These are phyloP conservation scores for Cotesia vestalis DNA, from an alignment of 1,140 invertebrate genomes.

Conservation along the genomic window DNA sequence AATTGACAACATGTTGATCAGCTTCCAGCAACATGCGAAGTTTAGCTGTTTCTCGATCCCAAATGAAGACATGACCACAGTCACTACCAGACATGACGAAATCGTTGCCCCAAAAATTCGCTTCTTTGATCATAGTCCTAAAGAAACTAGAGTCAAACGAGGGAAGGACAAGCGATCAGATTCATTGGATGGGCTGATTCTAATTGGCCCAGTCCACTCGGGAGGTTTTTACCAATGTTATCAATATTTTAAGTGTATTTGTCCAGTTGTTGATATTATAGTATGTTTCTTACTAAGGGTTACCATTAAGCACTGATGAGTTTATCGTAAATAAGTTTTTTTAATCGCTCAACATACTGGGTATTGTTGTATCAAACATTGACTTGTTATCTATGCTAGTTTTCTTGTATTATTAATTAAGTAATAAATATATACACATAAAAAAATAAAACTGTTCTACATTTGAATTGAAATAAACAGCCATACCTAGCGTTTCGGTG, in stretches of 20 bases:
- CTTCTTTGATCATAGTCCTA: constrained; percentile 90
- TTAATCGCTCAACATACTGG: not conserved
- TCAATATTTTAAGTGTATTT: constrained; percentile 23
- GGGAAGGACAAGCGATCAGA: constrained; percentile 59
- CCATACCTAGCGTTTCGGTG: constrained; percentile 82
- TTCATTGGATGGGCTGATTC: constrained; percentile 57
- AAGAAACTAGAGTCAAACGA: constrained; percentile 65
- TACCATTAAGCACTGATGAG: not conserved
- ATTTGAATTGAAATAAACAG: not conserved
- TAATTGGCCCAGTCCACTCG: constrained; percentile 61
- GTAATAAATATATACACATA: not conserved
- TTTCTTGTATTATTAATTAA: not conserved
- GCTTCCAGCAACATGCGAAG: constrained; percentile 83
- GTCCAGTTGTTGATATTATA: constrained; percentile 9
- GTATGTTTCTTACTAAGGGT: constrained; percentile 8
- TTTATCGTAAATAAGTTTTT: not conserved
- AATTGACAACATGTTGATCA: constrained; percentile 88
- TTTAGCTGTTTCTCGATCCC: constrained; percentile 72
- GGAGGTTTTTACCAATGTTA: constrained; percentile 54
- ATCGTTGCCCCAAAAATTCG: constrained; percentile 86
- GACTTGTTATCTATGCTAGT: not conserved
- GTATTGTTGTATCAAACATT: not conserved
- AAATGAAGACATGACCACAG: constrained; percentile 82
- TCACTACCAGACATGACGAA: constrained; percentile 88
- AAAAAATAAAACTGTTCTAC: not conserved